These are phyloP conservation scores for Pseudochromis fuscus DNA, from an alignment of 2,797 vertebrate genomes.

Conservation along the genomic window DNA sequence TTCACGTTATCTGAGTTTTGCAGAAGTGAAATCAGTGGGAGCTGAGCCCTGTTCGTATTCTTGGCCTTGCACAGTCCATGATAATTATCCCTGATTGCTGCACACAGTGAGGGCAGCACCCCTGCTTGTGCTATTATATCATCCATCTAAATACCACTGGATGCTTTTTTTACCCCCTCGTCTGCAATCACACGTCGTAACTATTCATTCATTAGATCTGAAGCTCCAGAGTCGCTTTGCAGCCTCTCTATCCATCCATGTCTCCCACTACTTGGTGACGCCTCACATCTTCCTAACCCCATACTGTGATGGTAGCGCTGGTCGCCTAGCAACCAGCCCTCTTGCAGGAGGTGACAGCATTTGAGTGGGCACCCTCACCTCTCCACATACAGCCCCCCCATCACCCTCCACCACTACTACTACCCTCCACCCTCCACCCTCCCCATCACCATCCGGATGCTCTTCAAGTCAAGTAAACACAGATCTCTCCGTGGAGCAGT, in stretches of 20 bases:
- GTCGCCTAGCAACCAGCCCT: slow-evolving; percentile 79
- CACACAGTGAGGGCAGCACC: slow-evolving; percentile 11
- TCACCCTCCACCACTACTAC: neutral
- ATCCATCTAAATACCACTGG: slow-evolving; percentile 45
- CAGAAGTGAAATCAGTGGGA: slow-evolving; percentile 12
- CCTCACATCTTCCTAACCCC: slow-evolving; percentile 71
- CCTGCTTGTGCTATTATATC: slow-evolving; percentile 34
- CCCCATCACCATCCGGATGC: slow-evolving; percentile 59
- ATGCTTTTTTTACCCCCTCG: neutral
- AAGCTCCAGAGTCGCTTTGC: slow-evolving; percentile 47
- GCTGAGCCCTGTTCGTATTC: slow-evolving; percentile 23
- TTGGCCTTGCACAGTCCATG: slow-evolving; percentile 12
- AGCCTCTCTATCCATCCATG: slow-evolving; percentile 33
- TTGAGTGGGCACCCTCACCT: slow-evolving; percentile 80
- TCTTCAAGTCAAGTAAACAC: slow-evolving; percentile 64
- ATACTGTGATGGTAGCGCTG: slow-evolving; percentile 65
- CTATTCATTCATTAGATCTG: slow-evolving; percentile 42
- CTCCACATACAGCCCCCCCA: slow-evolving; percentile 39
- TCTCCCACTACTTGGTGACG: slow-evolving; percentile 26
- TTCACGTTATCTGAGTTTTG: neutral
- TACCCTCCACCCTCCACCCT: slow-evolving; percentile 2
- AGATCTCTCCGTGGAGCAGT: slow-evolving; percentile 29
- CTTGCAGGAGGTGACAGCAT: slow-evolving; percentile 79
- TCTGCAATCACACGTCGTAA: slow-evolving; percentile 20
- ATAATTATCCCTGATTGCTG: slow-evolving; percentile 60